Evolutionary conservation across 2,888 invertebrate species (phyloP), one percentile per base, ranked within the genome.

Genomic region (Priocnemis perturbator): DNA sequence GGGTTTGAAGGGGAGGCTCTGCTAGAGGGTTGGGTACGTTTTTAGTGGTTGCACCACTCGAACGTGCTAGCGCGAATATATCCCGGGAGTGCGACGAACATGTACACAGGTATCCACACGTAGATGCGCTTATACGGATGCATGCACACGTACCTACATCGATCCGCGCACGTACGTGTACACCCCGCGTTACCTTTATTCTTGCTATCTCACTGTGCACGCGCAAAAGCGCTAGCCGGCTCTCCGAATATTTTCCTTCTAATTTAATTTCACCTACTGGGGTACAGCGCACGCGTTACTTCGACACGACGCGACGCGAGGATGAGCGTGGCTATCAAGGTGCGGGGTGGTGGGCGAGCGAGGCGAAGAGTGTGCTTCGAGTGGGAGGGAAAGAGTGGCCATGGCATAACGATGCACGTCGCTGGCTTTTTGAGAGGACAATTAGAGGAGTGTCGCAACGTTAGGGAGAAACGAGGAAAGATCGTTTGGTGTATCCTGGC

Each of bases 231-330:
- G 67, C 48, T 69, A 71, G 74, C 69, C 81, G 68, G 65, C 78
- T 75, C 76, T 61, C 69, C 74, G 78, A 81, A 83, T 81, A 81
- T 83, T 85, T 81, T 83, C 78, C 81, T 80, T 80, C 78, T 83
- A 83, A 83, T 83, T 84, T 83, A 80, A 83, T 83, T 83, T 73
- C 63, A 66, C 60, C 74, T 21, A 61, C 23, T 47, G 58, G 69
- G 69, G 65, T 68, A 72, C 69, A 64, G 64, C 64, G 55, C 47
- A 67, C 65, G 78, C 67, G 64, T 71, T 74, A 73, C 63, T 68
- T 71, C 74, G 74, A 37, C 77, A 48, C 67, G 19, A 45, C 45
- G 26, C 67, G 19, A 45, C 45, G 26, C 23, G 45, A 20, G 45
- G 44, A 45, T 17, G 20, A 44, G n/a, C 37, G n/a, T 17, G 47